These are phyloP conservation scores for Rotaria socialis DNA, from an alignment of 2,888 invertebrate species.

Conservation along the genomic window DNA sequence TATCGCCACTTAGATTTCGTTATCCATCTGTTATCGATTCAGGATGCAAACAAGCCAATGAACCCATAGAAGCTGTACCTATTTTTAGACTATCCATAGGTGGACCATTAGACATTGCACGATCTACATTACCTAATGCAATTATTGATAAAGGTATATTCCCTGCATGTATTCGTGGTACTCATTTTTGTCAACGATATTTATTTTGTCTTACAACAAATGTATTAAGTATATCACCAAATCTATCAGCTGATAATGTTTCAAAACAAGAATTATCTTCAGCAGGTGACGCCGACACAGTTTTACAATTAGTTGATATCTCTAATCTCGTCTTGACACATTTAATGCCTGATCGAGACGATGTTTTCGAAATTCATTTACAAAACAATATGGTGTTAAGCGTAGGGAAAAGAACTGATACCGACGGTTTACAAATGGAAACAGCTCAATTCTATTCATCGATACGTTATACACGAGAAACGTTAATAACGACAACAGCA, in stretches of 20 bases:
- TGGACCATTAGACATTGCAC: neutral
- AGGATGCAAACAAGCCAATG: too few species aligned
- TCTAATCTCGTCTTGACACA: neutral
- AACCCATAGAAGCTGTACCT: too few species aligned
- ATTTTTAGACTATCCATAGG: too few species aligned
- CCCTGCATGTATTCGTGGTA: neutral
- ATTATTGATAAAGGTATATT: slow-evolving; percentile 4
- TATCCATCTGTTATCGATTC: neutral
- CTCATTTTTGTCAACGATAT: neutral
- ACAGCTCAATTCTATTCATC: slow-evolving; percentile 1
- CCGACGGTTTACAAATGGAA: neutral
- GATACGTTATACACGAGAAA: neutral
- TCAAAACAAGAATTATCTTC: neutral
- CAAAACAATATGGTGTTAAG: neutral
- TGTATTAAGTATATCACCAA: neutral
- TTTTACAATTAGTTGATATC: neutral
- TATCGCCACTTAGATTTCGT: neutral
- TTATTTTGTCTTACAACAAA: neutral
- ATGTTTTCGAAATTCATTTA: neutral
- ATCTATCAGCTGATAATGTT: neutral
- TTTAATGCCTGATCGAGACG: neutral
- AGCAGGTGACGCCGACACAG: neutral
- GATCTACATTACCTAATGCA: neutral
- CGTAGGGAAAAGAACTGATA: neutral
- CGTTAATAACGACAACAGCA: neutral